phyloP scores from a whole-genome alignment of 1,140 invertebrate genomes.

The Forficula auricularia region DNA sequence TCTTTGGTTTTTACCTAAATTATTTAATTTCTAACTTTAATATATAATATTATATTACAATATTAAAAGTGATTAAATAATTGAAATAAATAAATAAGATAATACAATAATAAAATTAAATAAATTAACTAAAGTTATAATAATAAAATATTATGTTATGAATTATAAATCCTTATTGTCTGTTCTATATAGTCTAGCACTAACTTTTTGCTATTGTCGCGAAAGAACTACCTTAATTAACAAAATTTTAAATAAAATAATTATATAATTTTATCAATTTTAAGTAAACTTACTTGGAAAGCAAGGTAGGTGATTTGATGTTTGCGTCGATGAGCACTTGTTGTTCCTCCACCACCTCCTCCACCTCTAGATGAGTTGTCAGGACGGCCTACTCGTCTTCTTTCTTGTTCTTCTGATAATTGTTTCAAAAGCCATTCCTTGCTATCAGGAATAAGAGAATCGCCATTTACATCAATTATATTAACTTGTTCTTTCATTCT shows the following conservation, averaged over 20 bases:
- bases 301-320: conserved; percentile 94
- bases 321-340: conserved; percentile 56
- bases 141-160: too few relatives aligned
- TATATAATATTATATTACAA: too few relatives aligned
- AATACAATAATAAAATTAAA: too few relatives aligned
- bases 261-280: too few relatives aligned
- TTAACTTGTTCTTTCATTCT: conserved; percentile 33
- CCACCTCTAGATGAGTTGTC: conserved; percentile 24
- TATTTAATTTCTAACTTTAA: conserved; percentile 1
- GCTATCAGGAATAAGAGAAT: conserved; percentile 60
- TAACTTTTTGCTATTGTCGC: too few relatives aligned
- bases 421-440: conserved; percentile 66
- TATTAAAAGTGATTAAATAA: too few relatives aligned
- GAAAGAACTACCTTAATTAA: too few relatives aligned
- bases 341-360: conserved; percentile 39
- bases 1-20: neutral
- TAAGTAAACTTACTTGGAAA: conserved; percentile 43
- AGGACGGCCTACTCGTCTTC: conserved; percentile 23
- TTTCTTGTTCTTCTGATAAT: conserved; percentile 51
- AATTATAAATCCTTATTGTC: too few relatives aligned
- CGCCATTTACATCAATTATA: conserved; percentile 68
- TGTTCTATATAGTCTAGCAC: too few relatives aligned
- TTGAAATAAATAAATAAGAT: too few relatives aligned
- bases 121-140: too few relatives aligned
- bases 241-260: too few relatives aligned